Evolutionary conservation across 2,888 invertebrate species (phyloP).

Genomic region (Melipona beecheii): DNA sequence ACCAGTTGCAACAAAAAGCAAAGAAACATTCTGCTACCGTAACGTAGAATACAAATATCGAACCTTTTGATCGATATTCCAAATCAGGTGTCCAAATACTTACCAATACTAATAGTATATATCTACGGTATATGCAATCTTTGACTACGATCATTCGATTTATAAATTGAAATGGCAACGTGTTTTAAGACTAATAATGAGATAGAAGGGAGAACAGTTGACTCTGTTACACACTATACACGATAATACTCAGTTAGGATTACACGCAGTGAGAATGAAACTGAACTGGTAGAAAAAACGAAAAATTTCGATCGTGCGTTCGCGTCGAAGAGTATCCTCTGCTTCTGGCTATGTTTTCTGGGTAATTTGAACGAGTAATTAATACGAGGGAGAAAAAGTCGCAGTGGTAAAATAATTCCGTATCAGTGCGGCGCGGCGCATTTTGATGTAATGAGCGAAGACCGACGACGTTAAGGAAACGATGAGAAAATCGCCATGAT

Average conservation of each 20-base stretch:
- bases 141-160: neutral
- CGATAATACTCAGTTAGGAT: neutral
- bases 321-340: neutral
- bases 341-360: neutral
- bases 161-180: neutral
- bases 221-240: constrained; percentile 14
- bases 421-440: neutral
- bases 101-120: neutral
- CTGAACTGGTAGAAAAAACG: neutral
- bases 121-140: neutral
- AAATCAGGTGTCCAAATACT: neutral
- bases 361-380: neutral
- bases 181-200: neutral
- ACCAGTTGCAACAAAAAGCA: neutral
- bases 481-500: neutral
- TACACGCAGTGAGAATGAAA: neutral
- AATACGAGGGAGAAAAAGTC: neutral
- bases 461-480: neutral
- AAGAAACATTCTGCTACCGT: neutral
- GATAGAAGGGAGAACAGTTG: constrained; percentile 23
- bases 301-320: constrained; percentile 8
- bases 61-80: neutral
- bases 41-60: neutral
- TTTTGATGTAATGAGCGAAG: neutral
- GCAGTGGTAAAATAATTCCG: neutral